Conservation (phyloP, 2,797 vertebrate species). For the Coregonus sp. region DNA sequence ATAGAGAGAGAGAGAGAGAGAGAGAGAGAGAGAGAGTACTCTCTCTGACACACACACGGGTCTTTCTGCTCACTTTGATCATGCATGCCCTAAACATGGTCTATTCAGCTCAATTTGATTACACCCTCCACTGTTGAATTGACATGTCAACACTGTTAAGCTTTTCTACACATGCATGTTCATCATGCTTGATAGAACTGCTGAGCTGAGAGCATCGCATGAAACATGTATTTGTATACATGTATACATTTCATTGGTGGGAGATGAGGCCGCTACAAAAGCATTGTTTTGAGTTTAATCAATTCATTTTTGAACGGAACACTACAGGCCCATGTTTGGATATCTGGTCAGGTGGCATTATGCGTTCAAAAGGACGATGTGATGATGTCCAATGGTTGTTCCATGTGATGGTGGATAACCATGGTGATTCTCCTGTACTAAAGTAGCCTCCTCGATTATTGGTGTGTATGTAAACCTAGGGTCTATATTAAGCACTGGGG, state of each 20-base stretch:
- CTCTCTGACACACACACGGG: conserved; percentile 5
- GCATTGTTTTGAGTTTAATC: no score
- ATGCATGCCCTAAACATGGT: conserved; percentile 15
- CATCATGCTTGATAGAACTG: neutral
- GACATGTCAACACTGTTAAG: conserved; percentile 11
- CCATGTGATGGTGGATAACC: neutral
- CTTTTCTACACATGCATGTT: neutral
- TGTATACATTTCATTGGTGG: neutral
- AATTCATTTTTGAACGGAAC: no score
- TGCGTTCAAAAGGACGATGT: neutral
- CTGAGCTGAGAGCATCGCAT: neutral
- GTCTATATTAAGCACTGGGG: neutral
- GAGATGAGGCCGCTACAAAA: no score
- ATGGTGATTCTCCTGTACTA: neutral
- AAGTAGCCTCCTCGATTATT: neutral
- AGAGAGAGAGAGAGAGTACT: no score
- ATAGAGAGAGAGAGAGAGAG: no score
- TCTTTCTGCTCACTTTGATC: conserved; percentile 27
- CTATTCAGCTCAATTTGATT: conserved; percentile 27
- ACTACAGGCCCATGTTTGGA: no score
- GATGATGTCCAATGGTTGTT: neutral
- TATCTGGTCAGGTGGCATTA: no score
- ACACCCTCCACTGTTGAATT: conserved; percentile 11
- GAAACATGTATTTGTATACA: neutral
- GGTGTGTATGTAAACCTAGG: neutral